Percentiles rank a stretch among this genome's conserved stretches.
phyloP scores from a whole-genome alignment of 2,113 vertebrate species.

The Galbula dea region DNA sequence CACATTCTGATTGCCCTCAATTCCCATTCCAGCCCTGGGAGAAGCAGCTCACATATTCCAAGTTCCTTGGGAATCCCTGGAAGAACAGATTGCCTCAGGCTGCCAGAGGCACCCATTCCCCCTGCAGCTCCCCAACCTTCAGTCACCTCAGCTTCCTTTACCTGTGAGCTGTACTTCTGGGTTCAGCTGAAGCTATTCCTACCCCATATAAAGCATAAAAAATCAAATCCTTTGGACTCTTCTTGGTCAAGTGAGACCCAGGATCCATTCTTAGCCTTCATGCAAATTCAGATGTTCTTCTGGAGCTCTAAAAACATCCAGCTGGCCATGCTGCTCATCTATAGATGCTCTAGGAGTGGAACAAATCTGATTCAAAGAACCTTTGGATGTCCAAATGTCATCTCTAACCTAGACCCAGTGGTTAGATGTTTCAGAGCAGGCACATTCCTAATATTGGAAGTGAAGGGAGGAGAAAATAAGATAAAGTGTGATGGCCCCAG shows the following conservation, averaged over 20 bases:
- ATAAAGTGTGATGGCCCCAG: neutral
- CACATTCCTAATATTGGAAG: neutral
- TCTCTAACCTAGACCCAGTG: neutral
- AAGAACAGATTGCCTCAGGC: constrained; percentile 13
- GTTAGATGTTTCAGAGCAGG: neutral
- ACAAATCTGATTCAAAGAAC: neutral
- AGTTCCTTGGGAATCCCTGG: constrained; percentile 1
- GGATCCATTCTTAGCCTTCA: neutral
- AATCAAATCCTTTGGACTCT: neutral
- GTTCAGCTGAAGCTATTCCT: neutral
- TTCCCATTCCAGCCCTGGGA: constrained; percentile 15
- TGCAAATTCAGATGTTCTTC: neutral
- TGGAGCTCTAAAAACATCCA: neutral
- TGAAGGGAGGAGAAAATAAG: neutral
- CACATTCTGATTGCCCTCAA: neutral
- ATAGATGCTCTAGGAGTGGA: neutral
- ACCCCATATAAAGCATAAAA: neutral
- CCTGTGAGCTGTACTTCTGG: neutral
- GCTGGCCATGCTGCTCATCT: neutral
- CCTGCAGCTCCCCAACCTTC: neutral
- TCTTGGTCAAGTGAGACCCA: neutral
- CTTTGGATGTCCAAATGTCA: neutral
- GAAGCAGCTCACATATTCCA: neutral
- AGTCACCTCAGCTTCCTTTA: neutral
- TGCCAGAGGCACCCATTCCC: neutral